A percentile compares a stretch with the other conserved stretches of the same genome.
These are phyloP conservation scores for Phania funesta DNA, from an alignment of 2,888 invertebrate species.

Conservation along the genomic window DNA sequence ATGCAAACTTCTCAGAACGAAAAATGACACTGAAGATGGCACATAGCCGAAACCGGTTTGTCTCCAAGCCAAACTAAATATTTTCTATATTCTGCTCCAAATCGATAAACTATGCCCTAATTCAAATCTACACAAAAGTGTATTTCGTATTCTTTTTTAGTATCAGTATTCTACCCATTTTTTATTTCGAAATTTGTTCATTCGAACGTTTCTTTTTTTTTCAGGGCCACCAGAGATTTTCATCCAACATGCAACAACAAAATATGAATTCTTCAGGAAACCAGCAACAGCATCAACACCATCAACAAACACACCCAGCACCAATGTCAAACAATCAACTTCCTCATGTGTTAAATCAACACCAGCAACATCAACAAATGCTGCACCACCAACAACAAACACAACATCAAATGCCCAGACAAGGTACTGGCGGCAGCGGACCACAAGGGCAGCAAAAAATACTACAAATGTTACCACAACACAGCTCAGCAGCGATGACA, in stretches of 20 bases:
- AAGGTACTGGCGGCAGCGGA: slow-evolving; percentile 28
- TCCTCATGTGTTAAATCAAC: slow-evolving; percentile 29
- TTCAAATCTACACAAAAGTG: too few species aligned
- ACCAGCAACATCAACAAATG: slow-evolving; percentile 65
- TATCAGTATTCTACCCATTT: too few species aligned
- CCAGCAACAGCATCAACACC: slow-evolving; percentile 60
- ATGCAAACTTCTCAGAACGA: too few species aligned
- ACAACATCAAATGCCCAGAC: slow-evolving; percentile 66
- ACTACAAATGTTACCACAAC: slow-evolving; percentile 72
- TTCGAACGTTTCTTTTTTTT: neutral
- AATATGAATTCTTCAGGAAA: slow-evolving; percentile 18
- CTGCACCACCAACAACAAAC: slow-evolving; percentile 69
- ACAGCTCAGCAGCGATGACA: slow-evolving; percentile 70
- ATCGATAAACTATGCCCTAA: too few species aligned
- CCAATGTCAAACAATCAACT: slow-evolving; percentile 39
- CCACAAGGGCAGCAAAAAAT: slow-evolving; percentile 69
- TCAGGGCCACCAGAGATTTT: slow-evolving; percentile 64
- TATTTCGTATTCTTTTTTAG: too few species aligned
- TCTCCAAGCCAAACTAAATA: too few species aligned
- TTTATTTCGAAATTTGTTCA: neutral
- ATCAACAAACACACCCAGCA: slow-evolving; percentile 50
- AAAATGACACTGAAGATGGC: too few species aligned
- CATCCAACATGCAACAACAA: slow-evolving; percentile 60
- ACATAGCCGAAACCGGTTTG: too few species aligned
- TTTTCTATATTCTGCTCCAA: too few species aligned